Conservation (phyloP, 1,140 invertebrate genomes). For the Drosophila oshimai region DNA sequence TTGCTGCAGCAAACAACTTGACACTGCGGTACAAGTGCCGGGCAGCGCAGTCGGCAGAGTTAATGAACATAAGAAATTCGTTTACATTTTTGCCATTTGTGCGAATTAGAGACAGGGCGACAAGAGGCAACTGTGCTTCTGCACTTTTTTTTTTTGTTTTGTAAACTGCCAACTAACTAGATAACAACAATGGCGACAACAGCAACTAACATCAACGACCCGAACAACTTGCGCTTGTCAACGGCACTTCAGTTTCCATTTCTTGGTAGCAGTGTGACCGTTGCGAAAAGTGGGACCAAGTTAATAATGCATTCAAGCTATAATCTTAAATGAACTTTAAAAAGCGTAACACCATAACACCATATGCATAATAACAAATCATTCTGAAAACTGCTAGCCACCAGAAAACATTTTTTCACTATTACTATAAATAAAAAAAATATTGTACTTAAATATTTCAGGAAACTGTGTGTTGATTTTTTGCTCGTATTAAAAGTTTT, state of each 20-base stretch:
- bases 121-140: slow-evolving; percentile 29
- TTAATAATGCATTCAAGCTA: neutral
- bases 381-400: too few species aligned
- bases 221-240: slow-evolving; percentile 50
- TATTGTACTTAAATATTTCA: too few species aligned
- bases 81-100: slow-evolving; percentile 73
- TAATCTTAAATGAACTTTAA: too few species aligned
- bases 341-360: too few species aligned
- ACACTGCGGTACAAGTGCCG: slow-evolving; percentile 39
- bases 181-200: slow-evolving; percentile 10
- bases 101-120: slow-evolving; percentile 60
- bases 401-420: too few species aligned
- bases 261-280: neutral
- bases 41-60: slow-evolving; percentile 17
- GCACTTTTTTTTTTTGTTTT: slow-evolving; percentile 59
- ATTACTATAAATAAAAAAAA: too few species aligned
- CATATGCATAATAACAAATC: too few species aligned
- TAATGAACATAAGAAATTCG: slow-evolving; percentile 75
- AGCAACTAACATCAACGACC: slow-evolving; percentile 21
- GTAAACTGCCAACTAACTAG: slow-evolving; percentile 19
- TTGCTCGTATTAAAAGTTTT: too few species aligned
- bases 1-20: slow-evolving; percentile 15
- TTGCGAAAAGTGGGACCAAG: neutral
- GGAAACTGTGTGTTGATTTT: too few species aligned
- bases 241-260: slow-evolving; percentile 46